These are phyloP conservation scores for Drosophila takahashii DNA, from an alignment of 1,140 invertebrate species.

Conservation along the genomic window DNA sequence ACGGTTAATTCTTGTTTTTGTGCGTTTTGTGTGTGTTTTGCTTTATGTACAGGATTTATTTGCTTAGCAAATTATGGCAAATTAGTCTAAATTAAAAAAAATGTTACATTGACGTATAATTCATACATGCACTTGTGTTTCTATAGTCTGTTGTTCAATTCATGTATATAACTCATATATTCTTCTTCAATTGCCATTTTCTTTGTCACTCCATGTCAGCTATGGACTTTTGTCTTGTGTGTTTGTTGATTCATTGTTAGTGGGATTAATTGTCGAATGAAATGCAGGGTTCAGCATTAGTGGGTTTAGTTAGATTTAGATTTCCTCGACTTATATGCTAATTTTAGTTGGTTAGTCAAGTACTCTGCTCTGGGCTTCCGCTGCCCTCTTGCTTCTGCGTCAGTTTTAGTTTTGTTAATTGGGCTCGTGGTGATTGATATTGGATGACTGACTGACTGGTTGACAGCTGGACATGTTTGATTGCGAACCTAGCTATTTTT, in stretches of 20 bases:
- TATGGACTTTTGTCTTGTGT: slow-evolving; percentile 38
- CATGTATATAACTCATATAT: slow-evolving; percentile 31
- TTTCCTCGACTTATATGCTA: slow-evolving; percentile 65
- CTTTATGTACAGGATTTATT: slow-evolving; percentile 60
- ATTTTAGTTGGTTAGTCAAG: slow-evolving; percentile 77
- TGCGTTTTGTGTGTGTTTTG: slow-evolving; percentile 27
- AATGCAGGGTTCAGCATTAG: slow-evolving; percentile 42
- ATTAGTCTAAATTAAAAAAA: slow-evolving; percentile 71
- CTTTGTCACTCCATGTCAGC: slow-evolving; percentile 49
- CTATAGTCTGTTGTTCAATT: slow-evolving; percentile 28
- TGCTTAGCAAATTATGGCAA: slow-evolving; percentile 84
- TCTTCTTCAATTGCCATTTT: slow-evolving; percentile 44
- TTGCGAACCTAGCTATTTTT: slow-evolving; percentile 9
- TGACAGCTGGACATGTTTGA: slow-evolving; percentile 27
- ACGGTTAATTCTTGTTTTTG: slow-evolving; percentile 16
- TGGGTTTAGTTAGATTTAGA: slow-evolving; percentile 39
- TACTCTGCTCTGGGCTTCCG: slow-evolving; percentile 25
- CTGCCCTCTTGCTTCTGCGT: slow-evolving; percentile 5
- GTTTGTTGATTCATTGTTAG: slow-evolving; percentile 48
- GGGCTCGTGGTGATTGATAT: slow-evolving; percentile 14
- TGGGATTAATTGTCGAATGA: slow-evolving; percentile 43
- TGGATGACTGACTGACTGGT: slow-evolving; percentile 27
- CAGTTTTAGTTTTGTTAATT: slow-evolving; percentile 55
- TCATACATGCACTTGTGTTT: slow-evolving; percentile 11
- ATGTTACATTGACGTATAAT: slow-evolving; percentile 34